Evolutionary conservation across 2,797 vertebrate species (phyloP), one percentile per base, ranked within the genome.

Genomic region (Chelonia mydas): DNA sequence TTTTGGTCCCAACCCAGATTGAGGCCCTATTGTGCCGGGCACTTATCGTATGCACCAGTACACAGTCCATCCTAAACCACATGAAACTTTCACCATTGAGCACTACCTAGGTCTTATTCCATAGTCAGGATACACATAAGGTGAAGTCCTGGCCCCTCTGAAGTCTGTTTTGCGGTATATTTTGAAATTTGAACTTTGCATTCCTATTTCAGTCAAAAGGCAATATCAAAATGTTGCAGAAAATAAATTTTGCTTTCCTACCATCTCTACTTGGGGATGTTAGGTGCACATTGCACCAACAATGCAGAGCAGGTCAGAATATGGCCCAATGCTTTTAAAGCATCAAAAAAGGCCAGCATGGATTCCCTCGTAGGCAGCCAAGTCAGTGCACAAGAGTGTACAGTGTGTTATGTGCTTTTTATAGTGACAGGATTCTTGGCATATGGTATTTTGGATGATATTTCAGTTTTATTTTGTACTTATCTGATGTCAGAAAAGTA

Each of bases 401-500:
- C 79, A 89, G 84, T 10, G 3, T 87, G 85, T 51, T 59, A 95
- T 76, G 41, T 49, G 68, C 79, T 92, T 92, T 96, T 88, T 95
- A 76, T 90, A 87, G 93, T 77, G 92, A 90, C 81, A 93, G 51
- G 33, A 96, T 81, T 91, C 86, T 89, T 96, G 93, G 49, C 76
- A 95, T 96, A 97, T 90, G 82, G 72, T 41, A 93, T 81, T 95
- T 92, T 83, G 65, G 45, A 50, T 93, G 87, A 91, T 88, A 47
- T 81, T 96, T 94, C 89, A 81, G 74, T n/a, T 95, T 96, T 93
- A 92, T 84, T 93, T 83, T 94, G 83, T 94, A 95, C 90, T 92
- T 96, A 97, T 93, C 95, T 96, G 94, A 97, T 96, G 87, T 96
- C 95, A 97, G 84, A 86, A 92, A 96, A 95, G 90, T 94, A 90